Evolutionary conservation across 2,113 vertebrate genomes (phyloP).

Genomic region (Bufo bufo): DNA sequence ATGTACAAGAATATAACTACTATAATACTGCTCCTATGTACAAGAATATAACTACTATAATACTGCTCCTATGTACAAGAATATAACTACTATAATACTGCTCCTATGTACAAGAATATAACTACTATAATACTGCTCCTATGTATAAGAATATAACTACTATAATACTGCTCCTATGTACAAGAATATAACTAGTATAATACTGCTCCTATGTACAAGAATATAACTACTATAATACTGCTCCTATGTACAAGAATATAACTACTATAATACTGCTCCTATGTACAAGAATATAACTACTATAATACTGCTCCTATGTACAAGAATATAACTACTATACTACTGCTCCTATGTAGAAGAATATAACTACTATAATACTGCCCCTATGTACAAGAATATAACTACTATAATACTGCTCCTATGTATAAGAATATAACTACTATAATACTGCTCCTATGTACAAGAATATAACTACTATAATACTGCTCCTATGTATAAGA

Average conservation of each 20-base stretch:
- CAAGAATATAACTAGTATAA: background rate
- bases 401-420: background rate
- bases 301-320: background rate
- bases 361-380: conserved; percentile 4
- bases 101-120: too few species aligned
- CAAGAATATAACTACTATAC: conserved; percentile 4
- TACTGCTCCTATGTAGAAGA: background rate
- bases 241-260: background rate
- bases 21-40: background rate
- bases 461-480: too few species aligned
- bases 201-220: background rate
- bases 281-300: background rate
- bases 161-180: background rate
- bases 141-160: too few species aligned
- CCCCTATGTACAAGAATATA: background rate
- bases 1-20: background rate
- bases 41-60: too few species aligned
- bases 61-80: too few species aligned
- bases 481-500: too few species aligned
- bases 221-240: conserved; percentile 3
- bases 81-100: too few species aligned
- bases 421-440: too few species aligned
- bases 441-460: too few species aligned
- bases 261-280: conserved; percentile 2
- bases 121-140: too few species aligned